Conservation (phyloP, 2,888 invertebrate species). For the Perizoma flavofasciatum region DNA sequence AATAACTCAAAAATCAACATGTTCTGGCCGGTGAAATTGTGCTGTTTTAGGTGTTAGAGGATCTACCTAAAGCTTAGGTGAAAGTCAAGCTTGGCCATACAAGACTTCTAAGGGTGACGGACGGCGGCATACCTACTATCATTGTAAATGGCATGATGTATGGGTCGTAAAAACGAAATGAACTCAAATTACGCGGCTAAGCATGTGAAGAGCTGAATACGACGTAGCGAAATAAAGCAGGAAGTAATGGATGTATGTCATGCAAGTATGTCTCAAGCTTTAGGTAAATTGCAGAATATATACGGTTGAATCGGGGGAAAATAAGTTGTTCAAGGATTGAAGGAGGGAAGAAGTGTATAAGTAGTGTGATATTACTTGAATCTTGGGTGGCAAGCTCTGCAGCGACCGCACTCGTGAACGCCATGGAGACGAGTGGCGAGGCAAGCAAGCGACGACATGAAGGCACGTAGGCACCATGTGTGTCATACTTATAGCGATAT, state of each 20-base stretch:
- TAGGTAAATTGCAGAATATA: not conserved
- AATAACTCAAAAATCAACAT: too few species aligned
- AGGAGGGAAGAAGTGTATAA: constrained; percentile 9
- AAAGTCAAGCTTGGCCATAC: too few species aligned
- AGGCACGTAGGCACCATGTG: constrained; percentile 14
- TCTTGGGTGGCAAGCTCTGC: constrained; percentile 18
- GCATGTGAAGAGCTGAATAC: not conserved
- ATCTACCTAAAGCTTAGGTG: too few species aligned
- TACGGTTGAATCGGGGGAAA: not conserved
- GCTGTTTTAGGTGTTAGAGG: too few species aligned
- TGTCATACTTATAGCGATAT: constrained; percentile 4
- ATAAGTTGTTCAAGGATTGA: not conserved
- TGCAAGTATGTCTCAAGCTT: constrained; percentile 1
- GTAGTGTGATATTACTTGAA: constrained; percentile 20
- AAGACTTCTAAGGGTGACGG: constrained; percentile 1
- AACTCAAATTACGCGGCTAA: constrained; percentile 8
- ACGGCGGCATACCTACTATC: not conserved
- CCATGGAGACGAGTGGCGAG: constrained; percentile 32
- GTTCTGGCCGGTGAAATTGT: too few species aligned
- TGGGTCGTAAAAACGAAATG: constrained; percentile 10
- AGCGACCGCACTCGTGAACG: constrained; percentile 34
- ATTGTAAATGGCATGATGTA: constrained; percentile 4
- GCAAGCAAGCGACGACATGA: not conserved
- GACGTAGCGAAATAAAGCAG: not conserved
- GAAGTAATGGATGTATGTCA: constrained; percentile 8